phyloP scores from a whole-genome alignment of 2,797 vertebrate genomes.

The Euphonia xanthogaster region DNA sequence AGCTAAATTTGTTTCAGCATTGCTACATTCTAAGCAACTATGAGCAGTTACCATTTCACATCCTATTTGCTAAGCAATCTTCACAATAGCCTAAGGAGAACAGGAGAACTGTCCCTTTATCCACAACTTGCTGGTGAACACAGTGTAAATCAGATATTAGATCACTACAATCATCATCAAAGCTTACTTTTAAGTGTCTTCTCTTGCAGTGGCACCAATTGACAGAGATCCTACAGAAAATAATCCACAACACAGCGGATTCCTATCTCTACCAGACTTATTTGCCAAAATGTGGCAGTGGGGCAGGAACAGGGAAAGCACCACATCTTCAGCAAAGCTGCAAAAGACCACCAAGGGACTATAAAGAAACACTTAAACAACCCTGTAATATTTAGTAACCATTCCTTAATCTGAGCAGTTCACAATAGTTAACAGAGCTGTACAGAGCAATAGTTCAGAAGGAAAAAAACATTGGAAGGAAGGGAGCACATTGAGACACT shows the following conservation, averaged over 20 bases:
- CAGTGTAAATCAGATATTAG: background rate
- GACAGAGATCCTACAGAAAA: background rate
- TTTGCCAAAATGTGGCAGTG: background rate
- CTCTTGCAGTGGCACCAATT: background rate
- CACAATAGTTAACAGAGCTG: background rate
- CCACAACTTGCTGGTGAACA: background rate
- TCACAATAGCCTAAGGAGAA: background rate
- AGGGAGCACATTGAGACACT: rapidly evolving
- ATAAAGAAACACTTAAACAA: background rate
- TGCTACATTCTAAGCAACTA: background rate
- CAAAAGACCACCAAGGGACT: background rate
- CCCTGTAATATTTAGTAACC: background rate
- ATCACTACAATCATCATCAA: background rate
- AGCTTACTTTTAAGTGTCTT: background rate
- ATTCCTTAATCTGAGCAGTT: background rate
- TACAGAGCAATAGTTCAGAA: background rate
- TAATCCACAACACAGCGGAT: background rate
- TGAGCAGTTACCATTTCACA: background rate
- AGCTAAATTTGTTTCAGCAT: background rate
- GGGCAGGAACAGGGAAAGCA: background rate
- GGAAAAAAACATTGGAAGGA: background rate
- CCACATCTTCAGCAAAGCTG: background rate
- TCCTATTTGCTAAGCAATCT: background rate
- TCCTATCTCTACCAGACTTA: background rate
- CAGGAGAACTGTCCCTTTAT: background rate